Evolutionary conservation across 2,888 invertebrate genomes (phyloP), one percentile per base, ranked within the genome.

Genomic region (Lacanobia wlatinum): DNA sequence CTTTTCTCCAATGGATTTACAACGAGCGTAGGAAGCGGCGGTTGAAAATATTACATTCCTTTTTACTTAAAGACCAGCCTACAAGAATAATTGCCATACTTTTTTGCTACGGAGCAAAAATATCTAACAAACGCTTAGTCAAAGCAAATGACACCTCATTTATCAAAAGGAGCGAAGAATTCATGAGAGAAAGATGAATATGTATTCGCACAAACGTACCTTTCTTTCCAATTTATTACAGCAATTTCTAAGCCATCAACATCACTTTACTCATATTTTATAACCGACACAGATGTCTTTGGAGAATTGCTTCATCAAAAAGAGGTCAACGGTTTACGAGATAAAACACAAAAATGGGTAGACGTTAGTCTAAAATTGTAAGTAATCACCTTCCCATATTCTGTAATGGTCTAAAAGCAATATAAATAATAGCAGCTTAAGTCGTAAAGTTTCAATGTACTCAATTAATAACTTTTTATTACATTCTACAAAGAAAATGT

Each of bases 401-500:
- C 16, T 66, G 7, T 28, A 28, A 18, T n/a, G 34, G 50, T 23
- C 28, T 52, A 23, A 53, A 63, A 46, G 21, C 14, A 69, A 53
- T 81, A 61, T 40, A 76, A 73, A 66, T 77, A 53, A 66, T 28
- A 16, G 8, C 28, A 38, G 38, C 23, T 55, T 21, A 46, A 23
- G 21, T 43, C 55, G 28, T 76, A 56, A 78, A 75, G 14, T 56
- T 69, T 43, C 48, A 55, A 77, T 60, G 62, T 16, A 73, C 46
- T 10, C 38, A 67, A 61, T 74, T 72, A 70, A 73, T 82, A 69
- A 70, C 67, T 64, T 69, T 77, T 79, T 74, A 78, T 72, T 63
- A 59, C 48, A 73, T 34, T 53, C 14, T 50, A 50, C 46, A 61
- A 21, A 72, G 48, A 73, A 76, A 72, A 10, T 34, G 65, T 62